Base-by-base conservation (phyloP, 2,888 invertebrate species). In the Phengaris alcon region DNA sequence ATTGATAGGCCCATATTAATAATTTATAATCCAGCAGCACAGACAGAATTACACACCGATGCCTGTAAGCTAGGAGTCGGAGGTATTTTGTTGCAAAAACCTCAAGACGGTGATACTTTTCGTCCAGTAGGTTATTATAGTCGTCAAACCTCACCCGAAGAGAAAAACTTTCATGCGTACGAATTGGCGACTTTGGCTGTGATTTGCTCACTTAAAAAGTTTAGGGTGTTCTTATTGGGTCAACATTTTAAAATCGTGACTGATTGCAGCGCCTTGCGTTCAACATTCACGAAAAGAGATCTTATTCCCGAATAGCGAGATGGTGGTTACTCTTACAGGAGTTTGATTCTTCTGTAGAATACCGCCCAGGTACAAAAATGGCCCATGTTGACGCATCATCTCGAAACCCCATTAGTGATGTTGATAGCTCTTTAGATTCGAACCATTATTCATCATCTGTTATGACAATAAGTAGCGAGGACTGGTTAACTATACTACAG, bases 1-100 rank as follows among this genome's bases (percentile, higher is more conserved):
- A n/a, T 77, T 2, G 59, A 76, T 8, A 77, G 79, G 13, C 82
- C 80, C 0, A 79, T 84, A 57, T 74, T 86, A 9, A 76, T 80
- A 0, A 80, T 86, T 8, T 88, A 82, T 73, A 77, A 81, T 73
- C 79, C 79, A 6, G 35, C 74, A 73, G 55, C 79, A 77, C 77
- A 0, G 76, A 78, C 13, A 76, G 77, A 22, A 22, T 22, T 22
- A 22, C 22, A 22, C 22, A 22, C 22, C 22, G 22, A 22, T 22
- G 22, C 22, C 8, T 69, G 76, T 48, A 78, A 68, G n/a, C 6
- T 78, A 9, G 15, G 54, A 4, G 15, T 73, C 22, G 35, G 52
- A 10, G 13, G 22, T 52, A 15, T 54, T 73, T 13, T 6, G n/a
- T n/a, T 48, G 48, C 15, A 48, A 13, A 48, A 15, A 7, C 7